Evolutionary conservation across 1,140 invertebrate species (phyloP).

Genomic region (Arion vulgaris): DNA sequence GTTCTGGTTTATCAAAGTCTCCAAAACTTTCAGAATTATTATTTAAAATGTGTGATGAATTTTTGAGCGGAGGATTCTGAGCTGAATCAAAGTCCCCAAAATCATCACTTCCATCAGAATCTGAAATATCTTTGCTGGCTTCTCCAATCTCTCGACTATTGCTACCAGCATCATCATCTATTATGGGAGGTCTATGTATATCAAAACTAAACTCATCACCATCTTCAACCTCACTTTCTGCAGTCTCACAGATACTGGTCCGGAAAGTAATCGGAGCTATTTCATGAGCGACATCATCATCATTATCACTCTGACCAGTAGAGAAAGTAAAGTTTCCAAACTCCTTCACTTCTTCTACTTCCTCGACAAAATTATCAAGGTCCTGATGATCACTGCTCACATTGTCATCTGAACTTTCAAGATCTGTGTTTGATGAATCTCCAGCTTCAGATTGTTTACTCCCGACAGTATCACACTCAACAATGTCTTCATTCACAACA

Average conservation of each 20-base stretch:
- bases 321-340: constrained; percentile 6
- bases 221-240: not conserved
- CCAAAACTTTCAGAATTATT: constrained; percentile 52
- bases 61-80: not conserved
- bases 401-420: not conserved
- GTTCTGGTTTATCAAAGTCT: constrained; percentile 43
- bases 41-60: not conserved
- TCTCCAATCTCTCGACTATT: constrained; percentile 3
- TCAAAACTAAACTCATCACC: constrained; percentile 23
- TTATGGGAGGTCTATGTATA: not conserved
- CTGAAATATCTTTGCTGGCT: not conserved
- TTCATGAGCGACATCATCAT: constrained; percentile 1
- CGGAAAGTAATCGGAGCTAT: constrained; percentile 26
- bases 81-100: constrained; percentile 8
- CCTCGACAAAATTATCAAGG: not conserved
- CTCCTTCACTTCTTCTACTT: constrained; percentile 33
- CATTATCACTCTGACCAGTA: not conserved
- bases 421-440: not conserved
- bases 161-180: not conserved
- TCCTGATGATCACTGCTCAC: not conserved
- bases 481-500: not conserved
- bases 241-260: constrained; percentile 18
- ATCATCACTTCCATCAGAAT: not conserved
- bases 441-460: not conserved
- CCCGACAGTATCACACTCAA: not conserved